Evolutionary conservation across 2,888 invertebrate species (phyloP).

Genomic region (Gryllus longicercus): DNA sequence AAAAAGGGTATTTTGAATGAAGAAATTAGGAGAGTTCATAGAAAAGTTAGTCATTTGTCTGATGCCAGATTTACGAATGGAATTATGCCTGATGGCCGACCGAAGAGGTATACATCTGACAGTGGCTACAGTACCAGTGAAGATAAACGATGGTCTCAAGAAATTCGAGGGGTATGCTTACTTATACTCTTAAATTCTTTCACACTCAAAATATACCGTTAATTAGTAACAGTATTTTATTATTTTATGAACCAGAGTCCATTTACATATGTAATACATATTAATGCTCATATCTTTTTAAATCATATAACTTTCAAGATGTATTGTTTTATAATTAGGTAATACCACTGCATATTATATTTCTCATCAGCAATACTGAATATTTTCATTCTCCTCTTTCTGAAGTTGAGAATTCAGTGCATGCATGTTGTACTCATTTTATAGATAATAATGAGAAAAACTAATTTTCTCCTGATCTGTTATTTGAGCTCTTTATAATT

Average conservation of each 20-base stretch:
- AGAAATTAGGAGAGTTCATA: conserved; percentile 36
- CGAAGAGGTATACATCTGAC: conserved; percentile 74
- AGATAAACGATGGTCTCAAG: conserved; percentile 82
- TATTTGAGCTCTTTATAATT: too few species aligned
- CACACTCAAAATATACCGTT: not conserved
- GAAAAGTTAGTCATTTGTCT: conserved; percentile 34
- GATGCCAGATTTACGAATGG: conserved; percentile 47
- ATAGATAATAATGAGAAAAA: too few species aligned
- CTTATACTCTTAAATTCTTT: not conserved
- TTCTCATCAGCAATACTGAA: too few species aligned
- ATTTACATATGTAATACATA: not conserved
- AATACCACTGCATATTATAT: too few species aligned
- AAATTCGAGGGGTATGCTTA: conserved; percentile 53
- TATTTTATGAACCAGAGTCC: conserved; percentile 39
- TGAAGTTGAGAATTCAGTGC: too few species aligned
- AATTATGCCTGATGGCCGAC: conserved; percentile 47
- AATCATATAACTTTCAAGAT: not conserved
- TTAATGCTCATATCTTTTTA: not conserved
- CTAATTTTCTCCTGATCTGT: too few species aligned
- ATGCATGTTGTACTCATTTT: too few species aligned
- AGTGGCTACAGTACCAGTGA: conserved; percentile 88
- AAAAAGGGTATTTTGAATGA: conserved; percentile 38
- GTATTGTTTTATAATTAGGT: not conserved
- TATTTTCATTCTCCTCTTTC: too few species aligned
- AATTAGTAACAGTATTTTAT: conserved; percentile 38